Percentiles rank a stretch among this genome's conserved stretches.
phyloP scores from a whole-genome alignment of 2,113 vertebrate genomes.

The Gavia stellata region DNA sequence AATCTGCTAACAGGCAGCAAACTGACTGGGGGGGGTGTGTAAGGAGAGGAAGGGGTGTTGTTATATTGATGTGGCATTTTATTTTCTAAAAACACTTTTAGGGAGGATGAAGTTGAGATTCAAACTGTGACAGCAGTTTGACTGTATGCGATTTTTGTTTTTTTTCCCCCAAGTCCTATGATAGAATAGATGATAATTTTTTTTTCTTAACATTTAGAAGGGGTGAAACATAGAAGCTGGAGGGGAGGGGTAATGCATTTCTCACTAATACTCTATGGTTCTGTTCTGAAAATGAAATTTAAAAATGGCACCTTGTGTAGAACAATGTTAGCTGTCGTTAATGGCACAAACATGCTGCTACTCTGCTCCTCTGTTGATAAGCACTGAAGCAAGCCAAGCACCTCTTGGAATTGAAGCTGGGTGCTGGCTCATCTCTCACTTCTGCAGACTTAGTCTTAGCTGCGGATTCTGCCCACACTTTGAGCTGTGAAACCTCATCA shows the following conservation, averaged over 20 bases:
- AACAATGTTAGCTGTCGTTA: not conserved
- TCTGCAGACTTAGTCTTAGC: not conserved
- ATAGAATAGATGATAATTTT: not conserved
- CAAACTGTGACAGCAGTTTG: not conserved
- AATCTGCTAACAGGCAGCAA: not conserved
- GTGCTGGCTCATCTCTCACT: not conserved
- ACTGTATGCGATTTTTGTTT: not conserved
- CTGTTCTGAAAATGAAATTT: conserved; percentile 31
- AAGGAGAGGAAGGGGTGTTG: not conserved
- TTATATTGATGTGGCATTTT: not conserved
- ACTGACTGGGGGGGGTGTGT: not conserved
- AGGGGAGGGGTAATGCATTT: not conserved
- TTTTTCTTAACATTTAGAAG: not conserved
- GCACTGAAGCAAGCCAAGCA: not conserved
- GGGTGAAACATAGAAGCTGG: not conserved
- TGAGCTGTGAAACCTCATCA: not conserved
- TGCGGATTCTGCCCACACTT: not conserved
- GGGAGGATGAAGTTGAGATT: not conserved
- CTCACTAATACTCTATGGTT: not conserved
- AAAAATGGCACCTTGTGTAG: not conserved
- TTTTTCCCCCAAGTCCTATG: not conserved
- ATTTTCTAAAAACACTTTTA: not conserved
- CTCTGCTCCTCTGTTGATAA: not conserved
- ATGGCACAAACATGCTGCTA: not conserved
- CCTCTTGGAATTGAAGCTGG: not conserved